Conservation (phyloP, 2,113 vertebrate genomes). For the Terrapene triunguis region DNA sequence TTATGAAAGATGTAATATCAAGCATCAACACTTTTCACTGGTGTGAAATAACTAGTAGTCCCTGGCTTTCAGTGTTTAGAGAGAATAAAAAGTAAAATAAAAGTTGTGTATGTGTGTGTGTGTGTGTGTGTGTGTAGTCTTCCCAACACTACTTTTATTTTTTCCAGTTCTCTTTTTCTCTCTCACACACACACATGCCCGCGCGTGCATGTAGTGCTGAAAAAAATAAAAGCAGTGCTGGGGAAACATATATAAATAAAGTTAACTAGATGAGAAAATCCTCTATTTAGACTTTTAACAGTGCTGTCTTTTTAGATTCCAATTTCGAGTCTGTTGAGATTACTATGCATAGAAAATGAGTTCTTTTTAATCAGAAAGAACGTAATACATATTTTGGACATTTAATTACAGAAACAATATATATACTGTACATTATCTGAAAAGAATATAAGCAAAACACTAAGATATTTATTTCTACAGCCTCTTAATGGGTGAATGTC, state of each 20-base stretch:
- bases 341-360: constrained; percentile 53
- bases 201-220: background rate
- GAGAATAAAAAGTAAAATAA: background rate
- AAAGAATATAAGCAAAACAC: constrained; percentile 31
- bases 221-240: constrained; percentile 18
- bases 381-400: constrained; percentile 43
- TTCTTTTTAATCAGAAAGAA: constrained; percentile 62
- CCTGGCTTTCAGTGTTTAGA: background rate
- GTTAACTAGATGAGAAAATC: constrained; percentile 3
- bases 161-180: accelerated
- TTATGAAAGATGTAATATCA: constrained; percentile 52
- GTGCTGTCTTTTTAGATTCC: background rate
- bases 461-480: constrained; percentile 3
- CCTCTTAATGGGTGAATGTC: background rate
- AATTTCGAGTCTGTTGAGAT: constrained; percentile 6
- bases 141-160: accelerated
- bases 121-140: background rate
- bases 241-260: background rate
- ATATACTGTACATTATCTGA: background rate
- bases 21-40: constrained; percentile 33
- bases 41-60: background rate
- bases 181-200: background rate
- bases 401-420: constrained; percentile 36
- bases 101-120: background rate
- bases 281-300: background rate